Percentiles rank a stretch among this genome's conserved stretches.
phyloP scores from a whole-genome alignment of 2,113 vertebrate species.

The Lipophrys pholis region DNA sequence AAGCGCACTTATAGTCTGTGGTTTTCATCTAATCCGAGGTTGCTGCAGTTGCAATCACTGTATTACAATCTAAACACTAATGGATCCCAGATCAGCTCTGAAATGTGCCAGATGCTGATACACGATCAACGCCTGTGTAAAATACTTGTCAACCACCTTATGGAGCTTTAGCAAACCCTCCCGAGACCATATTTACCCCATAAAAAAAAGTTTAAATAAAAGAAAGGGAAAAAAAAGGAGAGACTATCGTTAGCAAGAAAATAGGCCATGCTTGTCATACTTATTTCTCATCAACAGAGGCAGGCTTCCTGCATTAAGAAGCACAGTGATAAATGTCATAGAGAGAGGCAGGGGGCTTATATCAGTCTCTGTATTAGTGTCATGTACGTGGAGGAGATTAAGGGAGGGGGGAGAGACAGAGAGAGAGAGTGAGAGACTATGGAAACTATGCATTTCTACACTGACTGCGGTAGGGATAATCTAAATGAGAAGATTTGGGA shows the following conservation, averaged over 20 bases:
- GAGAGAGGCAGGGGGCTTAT: constrained; percentile 69
- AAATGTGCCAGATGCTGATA: constrained; percentile 27
- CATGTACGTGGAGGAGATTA: constrained; percentile 76
- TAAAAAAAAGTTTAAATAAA: constrained; percentile 12
- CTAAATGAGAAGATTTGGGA: constrained; percentile 66
- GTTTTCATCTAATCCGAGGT: constrained; percentile 2
- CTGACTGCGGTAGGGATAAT: constrained; percentile 54
- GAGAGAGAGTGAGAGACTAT: constrained; percentile 11
- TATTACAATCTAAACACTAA: constrained; percentile 34
- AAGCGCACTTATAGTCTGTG: background rate
- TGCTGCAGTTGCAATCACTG: constrained; percentile 13
- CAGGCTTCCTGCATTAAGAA: constrained; percentile 66
- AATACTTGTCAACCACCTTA: constrained; percentile 16
- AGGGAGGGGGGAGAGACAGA: constrained; percentile 4
- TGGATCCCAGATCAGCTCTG: constrained; percentile 20
- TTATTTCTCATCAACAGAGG: constrained; percentile 65
- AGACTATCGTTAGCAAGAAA: constrained; percentile 61
- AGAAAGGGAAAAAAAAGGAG: constrained; percentile 7
- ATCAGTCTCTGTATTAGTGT: constrained; percentile 78
- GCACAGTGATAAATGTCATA: constrained; percentile 71
- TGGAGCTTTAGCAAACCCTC: constrained; percentile 44
- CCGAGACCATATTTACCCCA: constrained; percentile 7
- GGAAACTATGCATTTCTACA: constrained; percentile 54
- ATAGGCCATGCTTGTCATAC: constrained; percentile 72
- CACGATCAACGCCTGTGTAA: constrained; percentile 39